Conservation (phyloP, 1,140 invertebrate genomes). For the Microplitis demolitor region DNA sequence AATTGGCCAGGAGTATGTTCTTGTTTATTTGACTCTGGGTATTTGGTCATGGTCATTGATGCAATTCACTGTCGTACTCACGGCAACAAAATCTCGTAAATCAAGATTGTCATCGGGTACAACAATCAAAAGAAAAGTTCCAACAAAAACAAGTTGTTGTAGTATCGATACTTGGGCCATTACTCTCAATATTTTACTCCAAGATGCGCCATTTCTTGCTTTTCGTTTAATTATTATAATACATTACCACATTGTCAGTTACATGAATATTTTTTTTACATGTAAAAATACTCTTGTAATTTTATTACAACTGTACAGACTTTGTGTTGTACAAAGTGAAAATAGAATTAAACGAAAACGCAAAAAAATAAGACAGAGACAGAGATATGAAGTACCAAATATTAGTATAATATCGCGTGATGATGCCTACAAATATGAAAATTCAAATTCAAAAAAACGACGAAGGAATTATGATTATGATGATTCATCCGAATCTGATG, state of each 20-base stretch:
- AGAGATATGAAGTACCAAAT: conserved; percentile 43
- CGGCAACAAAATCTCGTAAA: conserved; percentile 82
- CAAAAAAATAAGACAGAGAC: conserved; percentile 44
- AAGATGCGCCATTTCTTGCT: conserved; percentile 84
- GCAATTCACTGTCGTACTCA: conserved; percentile 89
- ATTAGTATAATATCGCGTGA: conserved; percentile 67
- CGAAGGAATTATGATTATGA: conserved; percentile 41
- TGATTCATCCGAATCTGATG: conserved; percentile 38
- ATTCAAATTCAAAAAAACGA: conserved; percentile 22
- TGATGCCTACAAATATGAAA: conserved; percentile 47
- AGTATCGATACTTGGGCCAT: conserved; percentile 85
- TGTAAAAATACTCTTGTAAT: conserved; percentile 89
- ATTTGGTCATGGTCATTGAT: conserved; percentile 90
- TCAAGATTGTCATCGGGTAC: conserved; percentile 67
- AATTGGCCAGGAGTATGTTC: conserved; percentile 73
- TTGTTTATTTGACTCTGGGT: conserved; percentile 77
- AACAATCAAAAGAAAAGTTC: conserved; percentile 53
- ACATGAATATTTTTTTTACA: conserved; percentile 93
- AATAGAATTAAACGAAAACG: conserved; percentile 52
- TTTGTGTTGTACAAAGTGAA: conserved; percentile 77
- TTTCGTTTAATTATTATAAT: conserved; percentile 83
- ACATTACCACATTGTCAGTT: conserved; percentile 85
- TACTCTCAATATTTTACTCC: conserved; percentile 75
- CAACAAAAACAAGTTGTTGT: conserved; percentile 72
- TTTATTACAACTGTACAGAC: conserved; percentile 79